Evolutionary conservation across 1,140 invertebrate species (phyloP).

Genomic region (Prorops nasuta): DNA sequence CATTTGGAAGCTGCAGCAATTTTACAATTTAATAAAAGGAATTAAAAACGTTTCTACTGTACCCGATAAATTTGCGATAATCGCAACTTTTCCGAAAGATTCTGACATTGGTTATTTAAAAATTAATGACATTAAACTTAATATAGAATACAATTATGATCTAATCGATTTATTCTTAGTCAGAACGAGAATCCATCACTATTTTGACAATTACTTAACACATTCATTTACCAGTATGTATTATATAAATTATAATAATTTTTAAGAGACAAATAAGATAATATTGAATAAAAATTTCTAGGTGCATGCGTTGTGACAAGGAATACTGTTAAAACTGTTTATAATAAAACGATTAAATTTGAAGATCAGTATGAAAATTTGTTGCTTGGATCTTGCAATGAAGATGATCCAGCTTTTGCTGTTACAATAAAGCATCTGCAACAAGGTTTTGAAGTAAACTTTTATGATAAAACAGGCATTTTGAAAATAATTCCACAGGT

Average conservation of each 20-base stretch:
- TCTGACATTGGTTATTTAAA: slow-evolving; percentile 32
- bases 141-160: slow-evolving; percentile 34
- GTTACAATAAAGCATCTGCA: slow-evolving; percentile 34
- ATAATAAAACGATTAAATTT: slow-evolving; percentile 37
- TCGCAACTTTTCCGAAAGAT: slow-evolving; percentile 40
- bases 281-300: slow-evolving; percentile 14
- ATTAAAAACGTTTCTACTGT: slow-evolving; percentile 23
- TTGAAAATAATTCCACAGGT: slow-evolving; percentile 38
- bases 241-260: slow-evolving; percentile 4
- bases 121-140: slow-evolving; percentile 37
- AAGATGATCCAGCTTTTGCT: slow-evolving; percentile 44
- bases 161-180: slow-evolving; percentile 40
- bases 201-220: slow-evolving; percentile 38
- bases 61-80: slow-evolving; percentile 32
- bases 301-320: slow-evolving; percentile 45
- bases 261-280: neutral
- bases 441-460: slow-evolving; percentile 34
- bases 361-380: slow-evolving; percentile 36
- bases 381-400: slow-evolving; percentile 45
- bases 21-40: slow-evolving; percentile 41
- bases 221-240: slow-evolving; percentile 42
- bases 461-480: slow-evolving; percentile 44
- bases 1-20: slow-evolving; percentile 32
- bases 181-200: slow-evolving; percentile 46
- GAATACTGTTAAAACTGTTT: slow-evolving; percentile 33